Evolutionary conservation across 37 sponge, comb jelly and placozoan species (phyloP), one percentile per base, ranked within the genome.

Genomic region (Aplysina aerophoba): DNA sequence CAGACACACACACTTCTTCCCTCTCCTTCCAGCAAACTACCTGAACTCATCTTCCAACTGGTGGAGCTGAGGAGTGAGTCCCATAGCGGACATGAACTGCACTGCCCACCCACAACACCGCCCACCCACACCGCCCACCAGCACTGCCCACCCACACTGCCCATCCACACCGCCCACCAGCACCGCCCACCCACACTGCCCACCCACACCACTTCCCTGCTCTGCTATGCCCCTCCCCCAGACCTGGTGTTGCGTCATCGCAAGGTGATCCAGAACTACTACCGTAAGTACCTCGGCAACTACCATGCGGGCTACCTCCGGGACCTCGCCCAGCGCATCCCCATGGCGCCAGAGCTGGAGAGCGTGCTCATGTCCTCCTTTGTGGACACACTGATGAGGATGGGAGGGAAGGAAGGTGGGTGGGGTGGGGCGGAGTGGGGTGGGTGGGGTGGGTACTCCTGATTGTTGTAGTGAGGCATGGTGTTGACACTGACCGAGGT

Each of bases 281-380:
- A 88, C 79, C 85, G 88, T 34, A 91, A 88, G 75, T 95, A 93
- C 85, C 80, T 95, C 85, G 86, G 83, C 0, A 88, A 90, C 17
- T 95, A 87, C 77, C 93, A 95, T 81, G 89, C 88, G 19, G 75
- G 89, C 36, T 85, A 85, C 44, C 82, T 95, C 74, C 85, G 93
- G 66, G 85, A 93, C 25, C 85, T 90, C 21, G 91, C 85, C 64
- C 81, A 96, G 94, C 75, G 85, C 15, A 96, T 96, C 6, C 77
- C 79, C 30, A 87, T 93, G 78, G 89, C 89, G n/a, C 94, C 96
- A 8, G 98, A 97, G 68, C 93, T 94, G 69, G 98, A 97, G 69
- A 87, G 89, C 25, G 65, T 92, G 21, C 82, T 97, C 66, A 88
- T 95, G 87, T 93, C 95, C 0, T 93, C 96, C 21, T 92, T 97